Conservation (phyloP, 1,140 invertebrate genomes). For the Tetragnatha versicolor region DNA sequence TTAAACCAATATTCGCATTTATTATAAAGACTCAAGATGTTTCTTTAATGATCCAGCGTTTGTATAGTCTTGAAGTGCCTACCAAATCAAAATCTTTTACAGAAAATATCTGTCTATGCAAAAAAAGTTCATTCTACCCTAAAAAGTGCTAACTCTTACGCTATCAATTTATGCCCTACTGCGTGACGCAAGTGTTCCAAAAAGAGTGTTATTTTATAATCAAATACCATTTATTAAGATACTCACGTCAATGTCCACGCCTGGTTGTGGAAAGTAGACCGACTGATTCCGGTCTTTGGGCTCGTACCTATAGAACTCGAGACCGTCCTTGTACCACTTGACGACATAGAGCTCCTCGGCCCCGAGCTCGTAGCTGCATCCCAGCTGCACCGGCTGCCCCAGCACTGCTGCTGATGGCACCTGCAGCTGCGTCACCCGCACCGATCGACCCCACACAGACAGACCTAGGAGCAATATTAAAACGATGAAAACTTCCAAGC, state of each 20-base stretch:
- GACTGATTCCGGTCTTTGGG: slow-evolving; percentile 71
- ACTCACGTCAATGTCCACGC: slow-evolving; percentile 80
- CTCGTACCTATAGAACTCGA: slow-evolving; percentile 73
- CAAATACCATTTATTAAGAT: no score
- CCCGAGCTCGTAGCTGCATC: slow-evolving; percentile 57
- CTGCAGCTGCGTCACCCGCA: slow-evolving; percentile 52
- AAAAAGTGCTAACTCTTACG: neutral
- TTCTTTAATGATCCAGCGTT: no score
- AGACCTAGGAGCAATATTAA: no score
- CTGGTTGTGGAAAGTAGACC: slow-evolving; percentile 72
- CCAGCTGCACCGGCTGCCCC: slow-evolving; percentile 57
- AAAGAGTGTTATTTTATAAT: no score
- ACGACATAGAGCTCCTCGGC: slow-evolving; percentile 58
- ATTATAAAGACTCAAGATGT: no score
- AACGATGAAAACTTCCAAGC: no score
- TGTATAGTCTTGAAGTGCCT: no score
- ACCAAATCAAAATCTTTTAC: no score
- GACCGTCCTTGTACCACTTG: slow-evolving; percentile 58
- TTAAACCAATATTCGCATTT: no score
- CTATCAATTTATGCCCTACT: neutral
- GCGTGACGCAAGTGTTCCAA: neutral
- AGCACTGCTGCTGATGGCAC: slow-evolving; percentile 53
- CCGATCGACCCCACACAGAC: slow-evolving; percentile 10
- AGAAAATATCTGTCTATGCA: no score
- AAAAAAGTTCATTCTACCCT: no score